A percentile compares a stretch with the other conserved stretches of the same genome.
Conservation (phyloP, 2,113 vertebrate species). For the Geothlypis trichas region DNA sequence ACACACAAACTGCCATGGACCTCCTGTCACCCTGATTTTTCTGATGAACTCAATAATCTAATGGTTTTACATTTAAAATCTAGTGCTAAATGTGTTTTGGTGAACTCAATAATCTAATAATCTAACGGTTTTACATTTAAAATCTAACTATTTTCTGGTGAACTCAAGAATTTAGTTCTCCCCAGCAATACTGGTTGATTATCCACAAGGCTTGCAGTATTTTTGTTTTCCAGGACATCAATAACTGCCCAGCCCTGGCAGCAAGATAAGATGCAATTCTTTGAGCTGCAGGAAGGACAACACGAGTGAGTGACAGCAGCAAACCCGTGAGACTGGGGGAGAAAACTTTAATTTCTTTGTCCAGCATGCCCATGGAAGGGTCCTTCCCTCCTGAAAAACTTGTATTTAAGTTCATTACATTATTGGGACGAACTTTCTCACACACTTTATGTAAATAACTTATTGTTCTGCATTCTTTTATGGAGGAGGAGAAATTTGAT, state of each 20-base stretch:
- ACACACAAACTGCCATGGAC: not conserved
- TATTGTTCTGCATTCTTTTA: too few relatives aligned
- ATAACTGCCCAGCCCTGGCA: not conserved
- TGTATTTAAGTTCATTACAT: too few relatives aligned
- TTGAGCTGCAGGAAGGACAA: not conserved
- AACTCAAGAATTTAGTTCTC: not conserved
- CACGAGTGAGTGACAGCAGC: not conserved
- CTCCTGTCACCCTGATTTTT: not conserved
- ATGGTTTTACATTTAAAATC: too few relatives aligned
- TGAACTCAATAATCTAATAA: too few relatives aligned
- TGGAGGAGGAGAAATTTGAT: too few relatives aligned
- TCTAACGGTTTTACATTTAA: not conserved
- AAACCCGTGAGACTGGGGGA: not conserved
- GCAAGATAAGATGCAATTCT: not conserved
- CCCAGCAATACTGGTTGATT: too few relatives aligned
- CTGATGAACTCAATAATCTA: too few relatives aligned
- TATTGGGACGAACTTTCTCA: too few relatives aligned
- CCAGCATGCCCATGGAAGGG: not conserved
- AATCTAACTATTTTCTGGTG: not conserved
- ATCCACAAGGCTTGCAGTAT: too few relatives aligned
- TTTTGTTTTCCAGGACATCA: too few relatives aligned
- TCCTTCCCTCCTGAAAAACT: conserved; percentile 17
- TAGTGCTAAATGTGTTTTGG: too few relatives aligned
- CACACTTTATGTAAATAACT: too few relatives aligned
- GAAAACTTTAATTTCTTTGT: conserved; percentile 53